Conservation (phyloP, 2,113 vertebrate species). For the Phocoena phocoena region DNA sequence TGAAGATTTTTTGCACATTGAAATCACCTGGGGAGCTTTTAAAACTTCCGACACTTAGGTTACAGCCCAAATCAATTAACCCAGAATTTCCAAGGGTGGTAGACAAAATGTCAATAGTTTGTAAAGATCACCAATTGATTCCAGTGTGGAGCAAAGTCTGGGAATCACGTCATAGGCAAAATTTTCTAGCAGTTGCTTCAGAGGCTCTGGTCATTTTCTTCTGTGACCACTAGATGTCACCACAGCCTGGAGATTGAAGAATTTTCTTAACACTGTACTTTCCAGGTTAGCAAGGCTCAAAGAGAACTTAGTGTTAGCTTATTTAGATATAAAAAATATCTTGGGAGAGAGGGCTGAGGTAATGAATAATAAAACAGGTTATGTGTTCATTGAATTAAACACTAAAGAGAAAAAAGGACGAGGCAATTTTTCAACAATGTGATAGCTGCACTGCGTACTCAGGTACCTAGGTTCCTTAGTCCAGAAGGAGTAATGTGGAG, state of each 20-base stretch:
- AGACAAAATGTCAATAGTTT: background rate
- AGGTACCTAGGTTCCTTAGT: background rate
- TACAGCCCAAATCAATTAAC: background rate
- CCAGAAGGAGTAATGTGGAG: background rate
- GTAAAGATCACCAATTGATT: background rate
- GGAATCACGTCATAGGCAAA: background rate
- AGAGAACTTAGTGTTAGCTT: background rate
- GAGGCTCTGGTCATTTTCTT: background rate
- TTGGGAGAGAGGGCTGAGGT: background rate
- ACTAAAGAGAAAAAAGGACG: background rate
- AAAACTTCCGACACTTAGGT: background rate
- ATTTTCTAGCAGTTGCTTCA: background rate
- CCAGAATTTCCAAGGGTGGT: background rate
- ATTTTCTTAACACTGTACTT: background rate
- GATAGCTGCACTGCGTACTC: background rate
- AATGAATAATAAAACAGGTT: background rate
- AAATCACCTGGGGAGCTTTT: background rate
- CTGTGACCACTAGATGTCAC: conserved; percentile 79
- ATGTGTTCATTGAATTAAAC: background rate
- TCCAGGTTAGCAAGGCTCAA: background rate
- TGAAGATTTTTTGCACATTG: background rate
- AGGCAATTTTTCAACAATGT: background rate
- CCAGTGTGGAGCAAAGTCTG: background rate
- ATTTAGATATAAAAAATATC: background rate
- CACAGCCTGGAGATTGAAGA: background rate